phyloP scores from a whole-genome alignment of 2,797 vertebrate species.

The Threskiornis aethiopicus region DNA sequence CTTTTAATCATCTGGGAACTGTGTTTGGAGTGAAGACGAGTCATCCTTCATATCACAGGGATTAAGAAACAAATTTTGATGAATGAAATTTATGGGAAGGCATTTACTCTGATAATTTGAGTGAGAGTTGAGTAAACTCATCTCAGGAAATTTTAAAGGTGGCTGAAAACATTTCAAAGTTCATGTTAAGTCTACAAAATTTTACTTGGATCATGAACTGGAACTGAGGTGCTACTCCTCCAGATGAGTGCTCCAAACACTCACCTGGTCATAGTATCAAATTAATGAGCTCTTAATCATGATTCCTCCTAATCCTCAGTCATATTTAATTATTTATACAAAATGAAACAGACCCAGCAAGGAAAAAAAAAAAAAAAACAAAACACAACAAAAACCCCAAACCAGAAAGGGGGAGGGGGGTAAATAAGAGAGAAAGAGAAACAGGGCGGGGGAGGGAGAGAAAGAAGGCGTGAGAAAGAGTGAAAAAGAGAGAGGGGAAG shows the following conservation, averaged over 20 bases:
- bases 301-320: background rate
- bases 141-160: background rate
- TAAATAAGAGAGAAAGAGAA: background rate
- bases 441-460: fast-evolving
- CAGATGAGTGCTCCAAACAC: background rate
- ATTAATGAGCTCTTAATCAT: background rate
- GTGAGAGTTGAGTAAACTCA: background rate
- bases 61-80: background rate
- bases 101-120: background rate
- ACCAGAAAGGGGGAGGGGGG: no score
- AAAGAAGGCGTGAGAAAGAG: background rate
- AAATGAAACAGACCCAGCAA: background rate
- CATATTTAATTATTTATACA: background rate
- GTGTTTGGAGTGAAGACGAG: background rate
- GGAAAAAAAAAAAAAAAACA: background rate
- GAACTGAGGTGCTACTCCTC: background rate
- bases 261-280: background rate
- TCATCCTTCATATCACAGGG: background rate
- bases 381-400: background rate
- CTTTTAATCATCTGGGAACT: background rate
- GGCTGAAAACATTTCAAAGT: background rate
- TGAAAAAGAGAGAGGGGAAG: background rate
- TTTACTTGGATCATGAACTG: background rate
- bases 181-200: background rate
- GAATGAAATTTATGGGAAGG: background rate